Percentiles rank a stretch among this genome's conserved stretches.
Evolutionary conservation across 2,888 invertebrate genomes (phyloP).

Genomic region (Lissocephala sabroskyi): DNA sequence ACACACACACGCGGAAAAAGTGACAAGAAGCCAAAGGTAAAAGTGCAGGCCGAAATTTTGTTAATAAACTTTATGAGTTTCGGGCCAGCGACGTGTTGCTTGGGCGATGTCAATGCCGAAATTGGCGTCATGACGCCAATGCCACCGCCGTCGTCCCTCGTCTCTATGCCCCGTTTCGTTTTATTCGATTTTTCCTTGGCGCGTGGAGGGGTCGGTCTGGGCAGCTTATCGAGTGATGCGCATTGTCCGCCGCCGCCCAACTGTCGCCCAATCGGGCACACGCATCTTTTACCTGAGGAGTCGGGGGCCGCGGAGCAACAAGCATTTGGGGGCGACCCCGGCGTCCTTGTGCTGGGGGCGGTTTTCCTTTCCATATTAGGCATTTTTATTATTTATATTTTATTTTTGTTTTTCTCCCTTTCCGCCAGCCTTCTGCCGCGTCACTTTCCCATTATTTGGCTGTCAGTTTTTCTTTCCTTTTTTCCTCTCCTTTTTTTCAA

Average conservation of each 20-base stretch:
- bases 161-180: constrained; percentile 11
- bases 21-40: constrained; percentile 32
- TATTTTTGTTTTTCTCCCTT: constrained; percentile 18
- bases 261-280: constrained; percentile 1
- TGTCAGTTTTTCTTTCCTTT: constrained; percentile 6
- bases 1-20: constrained; percentile 9
- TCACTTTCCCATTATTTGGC: constrained; percentile 21
- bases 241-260: too few species aligned
- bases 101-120: not conserved
- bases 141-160: constrained; percentile 16
- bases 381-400: constrained; percentile 46
- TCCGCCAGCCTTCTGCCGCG: not conserved
- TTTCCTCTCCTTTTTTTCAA: constrained; percentile 6
- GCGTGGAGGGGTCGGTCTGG: too few species aligned
- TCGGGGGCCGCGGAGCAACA: constrained; percentile 29
- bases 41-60: constrained; percentile 60
- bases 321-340: constrained; percentile 13
- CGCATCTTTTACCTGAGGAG: too few species aligned
- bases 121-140: too few species aligned
- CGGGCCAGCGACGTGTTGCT: constrained; percentile 44
- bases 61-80: constrained; percentile 58
- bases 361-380: constrained; percentile 37
- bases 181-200: constrained; percentile 1
- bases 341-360: constrained; percentile 2
- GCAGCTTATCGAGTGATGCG: too few species aligned